phyloP scores from a whole-genome alignment of 2,888 invertebrate species.

The Achlya flavicornis region DNA sequence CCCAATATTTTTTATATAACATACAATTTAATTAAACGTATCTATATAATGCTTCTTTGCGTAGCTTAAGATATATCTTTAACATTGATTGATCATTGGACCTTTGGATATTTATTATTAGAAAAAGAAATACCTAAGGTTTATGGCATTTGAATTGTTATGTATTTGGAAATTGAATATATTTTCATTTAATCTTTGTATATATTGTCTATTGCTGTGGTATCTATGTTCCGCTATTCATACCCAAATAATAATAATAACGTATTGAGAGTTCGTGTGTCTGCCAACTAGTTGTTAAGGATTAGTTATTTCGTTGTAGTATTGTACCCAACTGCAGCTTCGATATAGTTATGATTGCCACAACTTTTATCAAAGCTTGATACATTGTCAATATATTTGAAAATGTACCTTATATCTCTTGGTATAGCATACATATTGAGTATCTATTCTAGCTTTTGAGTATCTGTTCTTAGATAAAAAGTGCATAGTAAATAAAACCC shows the following conservation, averaged over 20 bases:
- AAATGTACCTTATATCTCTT: not conserved
- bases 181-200: not conserved
- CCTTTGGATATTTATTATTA: not conserved
- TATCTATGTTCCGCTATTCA: slow-evolving; percentile 33
- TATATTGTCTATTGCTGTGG: slow-evolving; percentile 40
- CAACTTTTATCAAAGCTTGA: not conserved
- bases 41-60: slow-evolving; percentile 10
- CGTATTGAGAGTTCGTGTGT: slow-evolving; percentile 38
- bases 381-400: not conserved
- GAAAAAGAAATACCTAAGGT: not conserved
- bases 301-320: slow-evolving; percentile 50
- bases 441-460: not conserved
- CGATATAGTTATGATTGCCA: slow-evolving; percentile 33
- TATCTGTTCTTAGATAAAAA: slow-evolving; percentile 10
- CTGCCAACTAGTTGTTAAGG: slow-evolving; percentile 56
- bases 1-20: slow-evolving; percentile 44
- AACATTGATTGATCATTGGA: not conserved
- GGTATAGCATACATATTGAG: not conserved
- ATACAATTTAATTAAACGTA: slow-evolving; percentile 30
- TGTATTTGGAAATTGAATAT: slow-evolving; percentile 16
- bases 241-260: slow-evolving; percentile 22
- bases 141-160: slow-evolving; percentile 1
- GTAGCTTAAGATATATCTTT: not conserved
- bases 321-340: slow-evolving; percentile 61
- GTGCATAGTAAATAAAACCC: slow-evolving; percentile 11